Percentiles rank a stretch among this genome's conserved stretches.
phyloP scores from a whole-genome alignment of 2,888 invertebrate genomes.

The Yponomeuta malinellus region DNA sequence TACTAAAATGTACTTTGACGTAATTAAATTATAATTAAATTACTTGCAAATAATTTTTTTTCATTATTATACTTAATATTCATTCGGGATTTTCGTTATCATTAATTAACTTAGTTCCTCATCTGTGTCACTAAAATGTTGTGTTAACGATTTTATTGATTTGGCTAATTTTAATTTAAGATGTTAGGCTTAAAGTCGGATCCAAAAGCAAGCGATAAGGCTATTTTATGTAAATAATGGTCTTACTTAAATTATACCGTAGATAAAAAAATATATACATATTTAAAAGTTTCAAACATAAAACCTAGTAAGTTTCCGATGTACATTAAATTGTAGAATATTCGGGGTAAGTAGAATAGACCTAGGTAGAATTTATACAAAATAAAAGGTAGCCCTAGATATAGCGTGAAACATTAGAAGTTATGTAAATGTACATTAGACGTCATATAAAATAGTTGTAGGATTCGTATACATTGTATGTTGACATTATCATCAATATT shows the following conservation, averaged over 20 bases:
- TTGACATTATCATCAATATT: constrained; percentile 20
- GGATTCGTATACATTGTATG: constrained; percentile 26
- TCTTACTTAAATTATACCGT: constrained; percentile 71
- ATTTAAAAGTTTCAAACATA: constrained; percentile 35
- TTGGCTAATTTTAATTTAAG: constrained; percentile 43
- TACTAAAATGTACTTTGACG: background rate
- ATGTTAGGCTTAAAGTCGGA: constrained; percentile 34
- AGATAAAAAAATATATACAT: constrained; percentile 49
- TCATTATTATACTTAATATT: background rate
- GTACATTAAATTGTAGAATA: constrained; percentile 73
- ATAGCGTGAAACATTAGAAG: constrained; percentile 59
- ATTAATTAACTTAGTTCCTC: constrained; percentile 37
- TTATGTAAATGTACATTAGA: constrained; percentile 60
- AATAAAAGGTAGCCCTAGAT: constrained; percentile 49
- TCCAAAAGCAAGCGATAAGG: constrained; percentile 60
- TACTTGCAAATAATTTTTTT: background rate
- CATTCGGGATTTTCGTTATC: background rate
- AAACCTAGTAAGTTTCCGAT: constrained; percentile 65
- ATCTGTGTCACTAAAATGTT: constrained; percentile 24
- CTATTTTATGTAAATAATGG: constrained; percentile 72
- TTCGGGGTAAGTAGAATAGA: constrained; percentile 55
- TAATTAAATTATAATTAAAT: background rate
- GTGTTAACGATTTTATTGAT: constrained; percentile 35
- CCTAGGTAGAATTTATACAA: constrained; percentile 73
- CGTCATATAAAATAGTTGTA: constrained; percentile 25